Base-by-base conservation (phyloP, 2,888 invertebrate species). In the Corbicula japonica region DNA sequence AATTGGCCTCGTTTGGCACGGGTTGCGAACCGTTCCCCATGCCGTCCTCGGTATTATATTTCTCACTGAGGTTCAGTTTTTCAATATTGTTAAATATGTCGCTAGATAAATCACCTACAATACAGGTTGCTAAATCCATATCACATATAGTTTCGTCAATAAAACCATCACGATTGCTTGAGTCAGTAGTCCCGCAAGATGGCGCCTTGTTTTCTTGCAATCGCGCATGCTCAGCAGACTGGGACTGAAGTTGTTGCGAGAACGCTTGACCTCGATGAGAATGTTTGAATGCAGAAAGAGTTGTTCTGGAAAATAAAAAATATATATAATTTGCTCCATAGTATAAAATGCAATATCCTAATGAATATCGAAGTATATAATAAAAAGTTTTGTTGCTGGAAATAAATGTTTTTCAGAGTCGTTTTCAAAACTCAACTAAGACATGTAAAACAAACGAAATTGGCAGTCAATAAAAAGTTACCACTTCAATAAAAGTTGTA, bases 11-110 rank as follows among this genome's bases (percentile, higher is more conserved):
- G 28, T 8, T 28, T 35, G 23, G 23, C n/a, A 21, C n/a, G 21
- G 44, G 30, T 68, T 38, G 4, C 50, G n/a, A n/a, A 18, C 34
- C 35, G 50, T n/a, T 18, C 26, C 23, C 35, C 0, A 12, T 18
- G 26, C 6, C 54, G 5, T 34, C 50, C 8, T 58, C 60, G 21
- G 54, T 50, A 32, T 58, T 46, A 35, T 46, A 58, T 34, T 46
- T 70, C 18, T 66, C 35, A 12, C 50, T 32, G 34, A 50, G 34
- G 21, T 70, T 70, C 3, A 70, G 46, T 58, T 70, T 58, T 46
- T 70, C 60, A 34, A 70, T 70, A 32, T 70, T 70, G 46, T 54
- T 70, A 60, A 70, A 70, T 23, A 70, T 70, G 28, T 70, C 69
- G 56, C 35, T 60, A 1, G 69, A 70, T 12, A 70, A 70, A 26